These are phyloP conservation scores for Limanda limanda DNA, from an alignment of 2,113 vertebrate species.

Conservation along the genomic window DNA sequence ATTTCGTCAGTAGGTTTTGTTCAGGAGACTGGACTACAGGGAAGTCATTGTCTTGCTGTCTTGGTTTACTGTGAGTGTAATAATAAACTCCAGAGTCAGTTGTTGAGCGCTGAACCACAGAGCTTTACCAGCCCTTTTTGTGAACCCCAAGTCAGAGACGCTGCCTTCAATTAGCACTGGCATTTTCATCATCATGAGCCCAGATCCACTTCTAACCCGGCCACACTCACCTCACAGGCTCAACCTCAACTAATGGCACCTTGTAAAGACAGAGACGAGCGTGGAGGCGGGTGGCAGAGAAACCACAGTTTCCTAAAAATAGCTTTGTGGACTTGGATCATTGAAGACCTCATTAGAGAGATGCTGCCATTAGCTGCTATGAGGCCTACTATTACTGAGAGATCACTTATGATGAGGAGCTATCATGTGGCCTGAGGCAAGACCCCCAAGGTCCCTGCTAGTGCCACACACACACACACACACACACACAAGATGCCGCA, in stretches of 20 bases:
- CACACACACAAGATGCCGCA: constrained; percentile 35
- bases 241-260: constrained; percentile 54
- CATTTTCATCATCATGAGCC: constrained; percentile 45
- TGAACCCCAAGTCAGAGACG: constrained; percentile 21
- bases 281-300: constrained; percentile 8
- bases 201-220: constrained; percentile 37
- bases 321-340: constrained; percentile 39
- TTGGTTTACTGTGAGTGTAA: constrained; percentile 9
- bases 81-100: constrained; percentile 46
- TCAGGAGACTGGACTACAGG: constrained; percentile 1
- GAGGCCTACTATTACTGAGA: constrained; percentile 58
- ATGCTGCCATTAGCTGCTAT: constrained; percentile 46
- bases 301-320: constrained; percentile 44
- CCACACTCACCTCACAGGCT: constrained; percentile 41
- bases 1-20: constrained; percentile 3
- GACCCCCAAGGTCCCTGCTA: constrained; percentile 46
- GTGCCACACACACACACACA: constrained; percentile 34
- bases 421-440: constrained; percentile 61
- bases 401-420: constrained; percentile 44
- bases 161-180: constrained; percentile 49
- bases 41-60: constrained; percentile 30
- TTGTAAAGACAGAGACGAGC: constrained; percentile 51
- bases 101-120: constrained; percentile 33
- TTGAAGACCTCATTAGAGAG: constrained; percentile 53
- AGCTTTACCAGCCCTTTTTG: constrained; percentile 27